Evolutionary conservation across 2,888 invertebrate genomes (phyloP), one percentile per base, ranked within the genome.

Genomic region (Ennomos fuscantarius): DNA sequence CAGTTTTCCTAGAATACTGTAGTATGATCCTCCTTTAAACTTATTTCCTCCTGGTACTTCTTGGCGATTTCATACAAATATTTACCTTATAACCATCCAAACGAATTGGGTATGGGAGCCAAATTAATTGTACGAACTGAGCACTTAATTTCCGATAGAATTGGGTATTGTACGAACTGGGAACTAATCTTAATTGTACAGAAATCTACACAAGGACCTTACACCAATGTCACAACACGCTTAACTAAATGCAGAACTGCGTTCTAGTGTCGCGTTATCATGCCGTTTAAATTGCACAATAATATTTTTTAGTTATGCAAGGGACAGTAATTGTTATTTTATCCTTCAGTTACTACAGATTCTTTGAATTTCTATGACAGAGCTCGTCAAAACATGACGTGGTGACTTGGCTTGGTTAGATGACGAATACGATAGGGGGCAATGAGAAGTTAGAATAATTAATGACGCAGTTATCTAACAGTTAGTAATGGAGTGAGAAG

Each of bases 291-390:
- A 44, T 74, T 74, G 63, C 69, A 48, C 63, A 70, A 75, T 54
- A 40, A 24, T 46, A 54, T 58, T 64, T 62, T 55, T 47, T 49
- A 35, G 12, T 73, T 70, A 65, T 63, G 71, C 63, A 70, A 70
- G 56, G 40, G 36, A 48, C 35, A 42, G 51, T 46, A 46, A 36
- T 39, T 31, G 10, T 33, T 36, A 13, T 8, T 49, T 10, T 37
- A 12, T 37, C 24, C 24, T 24, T 11, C 34, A 36, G 37, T 10
- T 15, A 13, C 36, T 39, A 13, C 9, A 37, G 12, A 52, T 62
- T 64, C 63, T 48, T 46, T 56, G 61, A 56, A 63, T 44, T 55
- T 34, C 35, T 45, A 52, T 60, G 60, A 60, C 50, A 13, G 34
- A 41, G 33, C 49, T 46, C 9, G 12, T 42, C 37, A 45, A 34